Evolutionary conservation across 2,888 invertebrate species (phyloP), one percentile per base, ranked within the genome.

Genomic region (Agrotis clavis): DNA sequence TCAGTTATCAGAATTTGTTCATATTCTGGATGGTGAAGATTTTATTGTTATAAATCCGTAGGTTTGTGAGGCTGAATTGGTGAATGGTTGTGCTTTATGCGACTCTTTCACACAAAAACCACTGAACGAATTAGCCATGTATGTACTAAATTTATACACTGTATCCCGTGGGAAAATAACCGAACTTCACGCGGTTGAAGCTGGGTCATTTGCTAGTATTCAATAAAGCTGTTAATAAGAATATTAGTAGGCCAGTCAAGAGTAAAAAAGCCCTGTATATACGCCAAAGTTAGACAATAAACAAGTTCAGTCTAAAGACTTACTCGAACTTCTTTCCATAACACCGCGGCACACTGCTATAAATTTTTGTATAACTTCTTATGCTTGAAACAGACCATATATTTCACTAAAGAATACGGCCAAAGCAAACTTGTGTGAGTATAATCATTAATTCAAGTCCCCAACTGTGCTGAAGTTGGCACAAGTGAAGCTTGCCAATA

Each of bases 401-500:
- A 66, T 80, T 73, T 68, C 50, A 56, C 57, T 66, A 74, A 79
- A 66, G 79, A 79, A 72, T 69, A 69, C 61, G 66, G 62, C 66
- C 64, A 71, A 54, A 67, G 65, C 66, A 74, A 71, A 74, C 70
- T 74, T 75, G 76, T 67, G 65, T 68, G 85, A 86, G 79, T 59
- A 79, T 84, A 86, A 89, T 90, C 84, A 90, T 87, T 91, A 90
- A 91, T 90, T 90, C 89, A 88, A 78, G 86, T 68, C 84, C 72
- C 77, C 74, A 83, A 84, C 87, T 81, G 82, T 77, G 80, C 75
- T 77, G 70, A 74, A 83, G 81, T 87, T 89, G 83, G 88, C 87
- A 86, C 87, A 82, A 82, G 72, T 86, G 85, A 77, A 89, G 87
- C 90, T 90, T 87, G 91, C 90, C 91, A 90, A 90, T 91, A 92